Evolutionary conservation across 2,113 vertebrate species (phyloP).

Genomic region (Sitta europaea): DNA sequence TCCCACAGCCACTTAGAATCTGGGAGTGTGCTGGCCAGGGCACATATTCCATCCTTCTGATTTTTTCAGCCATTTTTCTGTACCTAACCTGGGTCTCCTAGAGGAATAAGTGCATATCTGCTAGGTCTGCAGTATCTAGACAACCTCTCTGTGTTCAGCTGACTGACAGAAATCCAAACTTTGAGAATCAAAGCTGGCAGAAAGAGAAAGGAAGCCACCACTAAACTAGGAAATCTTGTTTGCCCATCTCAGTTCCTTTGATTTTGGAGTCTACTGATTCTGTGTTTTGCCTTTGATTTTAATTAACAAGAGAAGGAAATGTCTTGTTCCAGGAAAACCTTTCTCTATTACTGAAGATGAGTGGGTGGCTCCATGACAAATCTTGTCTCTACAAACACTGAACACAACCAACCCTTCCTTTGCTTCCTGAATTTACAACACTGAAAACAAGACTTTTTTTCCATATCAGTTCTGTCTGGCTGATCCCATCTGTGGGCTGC

Average conservation of each 20-base stretch:
- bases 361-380: background rate
- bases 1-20: background rate
- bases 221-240: background rate
- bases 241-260: background rate
- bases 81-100: background rate
- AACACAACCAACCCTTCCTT: background rate
- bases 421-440: background rate
- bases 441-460: background rate
- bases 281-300: background rate
- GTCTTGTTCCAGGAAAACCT: background rate
- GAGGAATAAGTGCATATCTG: background rate
- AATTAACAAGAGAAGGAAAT: background rate
- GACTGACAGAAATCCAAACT: background rate
- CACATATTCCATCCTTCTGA: background rate
- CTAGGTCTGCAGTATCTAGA: background rate
- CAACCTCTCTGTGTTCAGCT: background rate
- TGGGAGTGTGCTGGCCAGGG: background rate
- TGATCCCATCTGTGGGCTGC: fast-evolving
- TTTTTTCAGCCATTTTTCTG: background rate
- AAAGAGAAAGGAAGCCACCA: background rate
- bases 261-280: background rate
- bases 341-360: background rate
- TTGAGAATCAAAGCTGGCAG: background rate
- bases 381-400: background rate
- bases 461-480: background rate